Base-by-base conservation (phyloP, 2,888 invertebrate species). In the Rhogogaster chlorosoma region DNA sequence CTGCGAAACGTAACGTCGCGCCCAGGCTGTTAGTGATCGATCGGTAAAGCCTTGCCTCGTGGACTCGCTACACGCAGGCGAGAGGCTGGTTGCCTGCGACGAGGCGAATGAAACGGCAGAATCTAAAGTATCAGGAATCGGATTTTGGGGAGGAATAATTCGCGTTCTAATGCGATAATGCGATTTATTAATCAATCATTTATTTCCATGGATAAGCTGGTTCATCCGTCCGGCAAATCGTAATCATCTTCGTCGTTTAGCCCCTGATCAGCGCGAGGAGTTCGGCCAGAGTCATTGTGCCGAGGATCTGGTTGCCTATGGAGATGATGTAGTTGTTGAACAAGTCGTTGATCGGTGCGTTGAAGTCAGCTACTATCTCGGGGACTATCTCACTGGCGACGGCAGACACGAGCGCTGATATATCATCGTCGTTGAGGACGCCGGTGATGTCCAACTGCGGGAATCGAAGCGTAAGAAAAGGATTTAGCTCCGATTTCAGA, bases 291-390 rank as follows among this genome's bases (percentile, higher is more conserved):
- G 70, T 49, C 83, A 83, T 83, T 1, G 12, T 83, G n/a, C 32
- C 15, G 1, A 73, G 49, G 9, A 73, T 5, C n/a, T 38, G 7
- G 36, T 53, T 49, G n/a, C 29, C 36, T 12, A 49, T 0, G 10
- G 32, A 5, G 12, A n/a, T 61, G 5, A 88, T 26, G 0, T 84
- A 0, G 0, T 83, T 6, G 29, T 87, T 88, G 82, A 73, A 2
- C 0, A n/a, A 22, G 0, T 6, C 29, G 9, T n/a, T 73, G 15
- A 84, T 71, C 29, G 12, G 67, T 26, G 26, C 5, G 0, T 22
- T 12, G 5, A 67, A 73, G 42, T 73, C 84, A 0, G 1, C 10
- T 0, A 83, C 1, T 10, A 85, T 3, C 18, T 70, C n/a, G 15
- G 85, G 85, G 5, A 75, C 83, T 0, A 71, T 9, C n/a, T 83